Evolutionary conservation across 1,140 invertebrate species (phyloP).

Genomic region (Muscidifurax raptorellus): DNA sequence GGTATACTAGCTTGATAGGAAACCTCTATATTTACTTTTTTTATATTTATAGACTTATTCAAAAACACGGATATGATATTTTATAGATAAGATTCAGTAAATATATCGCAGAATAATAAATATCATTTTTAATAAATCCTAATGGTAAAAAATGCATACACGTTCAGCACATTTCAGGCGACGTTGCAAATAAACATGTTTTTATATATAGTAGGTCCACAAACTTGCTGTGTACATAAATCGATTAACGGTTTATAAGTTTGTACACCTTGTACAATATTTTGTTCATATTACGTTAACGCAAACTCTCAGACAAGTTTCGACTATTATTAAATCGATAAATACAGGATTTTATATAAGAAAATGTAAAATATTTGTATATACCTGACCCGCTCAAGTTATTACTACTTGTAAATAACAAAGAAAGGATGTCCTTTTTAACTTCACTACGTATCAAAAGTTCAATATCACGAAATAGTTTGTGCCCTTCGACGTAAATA

Average conservation of each 20-base stretch:
- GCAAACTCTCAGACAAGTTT: too few relatives aligned
- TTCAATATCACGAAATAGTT: background rate
- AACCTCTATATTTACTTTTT: too few relatives aligned
- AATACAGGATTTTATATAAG: too few relatives aligned
- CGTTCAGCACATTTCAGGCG: background rate
- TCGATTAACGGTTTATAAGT: background rate
- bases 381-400: background rate
- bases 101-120: too few relatives aligned
- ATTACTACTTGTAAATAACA: background rate
- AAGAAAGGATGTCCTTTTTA: background rate
- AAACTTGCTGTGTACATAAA: background rate
- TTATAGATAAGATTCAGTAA: too few relatives aligned
- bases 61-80: too few relatives aligned
- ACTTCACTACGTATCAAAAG: background rate
- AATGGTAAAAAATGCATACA: background rate
- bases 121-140: too few relatives aligned
- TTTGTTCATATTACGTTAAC: too few relatives aligned
- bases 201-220: background rate
- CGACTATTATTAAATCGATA: too few relatives aligned
- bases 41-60: too few relatives aligned
- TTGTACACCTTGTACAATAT: background rate
- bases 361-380: background rate
- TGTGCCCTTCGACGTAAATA: background rate
- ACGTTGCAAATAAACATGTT: background rate
- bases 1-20: too few relatives aligned